Conservation (phyloP, 2,888 invertebrate genomes). For the Strigamia crassipes region DNA sequence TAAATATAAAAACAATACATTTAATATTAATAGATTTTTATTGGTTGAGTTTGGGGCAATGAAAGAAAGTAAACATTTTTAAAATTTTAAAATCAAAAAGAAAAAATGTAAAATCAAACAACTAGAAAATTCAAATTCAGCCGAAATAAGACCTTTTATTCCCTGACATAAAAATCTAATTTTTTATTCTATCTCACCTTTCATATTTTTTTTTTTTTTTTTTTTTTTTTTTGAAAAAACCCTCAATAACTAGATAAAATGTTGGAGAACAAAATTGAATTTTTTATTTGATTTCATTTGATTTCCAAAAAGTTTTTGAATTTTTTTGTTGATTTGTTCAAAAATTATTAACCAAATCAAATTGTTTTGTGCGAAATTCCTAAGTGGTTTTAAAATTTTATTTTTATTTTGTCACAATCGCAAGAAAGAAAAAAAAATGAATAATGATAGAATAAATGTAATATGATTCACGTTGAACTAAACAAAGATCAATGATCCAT, state of each 20-base stretch:
- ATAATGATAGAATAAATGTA: constrained; percentile 1
- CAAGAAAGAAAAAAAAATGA: background rate
- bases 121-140: background rate
- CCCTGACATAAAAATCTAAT: background rate
- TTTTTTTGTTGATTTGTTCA: no score
- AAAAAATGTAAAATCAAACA: background rate
- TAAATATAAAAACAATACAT: no score
- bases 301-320: no score
- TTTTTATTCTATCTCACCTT: background rate
- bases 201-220: no score
- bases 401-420: background rate
- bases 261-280: background rate
- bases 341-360: no score
- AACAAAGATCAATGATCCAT: constrained; percentile 29
- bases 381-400: background rate
- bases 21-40: no score
- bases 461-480: background rate
- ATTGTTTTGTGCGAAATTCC: no score
- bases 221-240: no score
- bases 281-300: background rate
- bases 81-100: no score
- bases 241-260: background rate
- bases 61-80: no score
- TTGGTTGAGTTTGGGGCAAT: no score
- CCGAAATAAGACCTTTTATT: background rate